These are phyloP conservation scores for Dreissena rostriformis DNA, from an alignment of 1,140 invertebrate genomes.

Conservation along the genomic window DNA sequence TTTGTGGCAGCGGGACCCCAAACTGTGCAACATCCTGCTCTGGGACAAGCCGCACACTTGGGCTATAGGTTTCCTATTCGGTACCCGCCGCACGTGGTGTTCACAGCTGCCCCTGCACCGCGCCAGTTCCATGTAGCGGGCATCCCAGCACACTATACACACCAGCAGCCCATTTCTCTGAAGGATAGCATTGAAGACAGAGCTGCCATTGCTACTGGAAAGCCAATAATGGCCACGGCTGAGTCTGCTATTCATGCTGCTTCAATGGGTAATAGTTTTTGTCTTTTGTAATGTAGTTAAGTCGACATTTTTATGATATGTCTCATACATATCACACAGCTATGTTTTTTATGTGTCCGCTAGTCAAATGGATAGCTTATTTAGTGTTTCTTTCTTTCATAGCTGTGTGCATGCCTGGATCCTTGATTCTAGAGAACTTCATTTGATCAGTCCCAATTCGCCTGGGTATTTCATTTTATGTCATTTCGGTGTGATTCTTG, in stretches of 20 bases:
- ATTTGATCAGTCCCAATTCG: no score
- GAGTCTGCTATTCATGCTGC: neutral
- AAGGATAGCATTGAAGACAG: conserved; percentile 22
- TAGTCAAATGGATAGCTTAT: no score
- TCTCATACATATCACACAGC: no score
- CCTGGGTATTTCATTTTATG: no score
- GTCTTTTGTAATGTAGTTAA: no score
- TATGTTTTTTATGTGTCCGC: no score
- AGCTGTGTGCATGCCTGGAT: no score
- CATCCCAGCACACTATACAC: neutral
- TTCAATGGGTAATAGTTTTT: conserved; percentile 1
- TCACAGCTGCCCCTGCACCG: conserved; percentile 17
- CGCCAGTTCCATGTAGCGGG: conserved; percentile 24
- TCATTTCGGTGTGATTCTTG: no score
- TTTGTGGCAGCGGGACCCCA: neutral
- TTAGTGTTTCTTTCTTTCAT: no score
- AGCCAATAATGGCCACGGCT: conserved; percentile 42
- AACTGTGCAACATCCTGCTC: neutral
- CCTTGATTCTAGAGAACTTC: no score
- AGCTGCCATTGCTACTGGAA: conserved; percentile 35
- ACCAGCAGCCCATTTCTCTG: neutral
- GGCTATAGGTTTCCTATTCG: conserved; percentile 11
- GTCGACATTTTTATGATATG: no score
- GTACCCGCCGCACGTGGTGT: conserved; percentile 17
- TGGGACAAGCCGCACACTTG: neutral